A percentile compares a stretch with the other conserved stretches of the same genome.
phyloP scores from a whole-genome alignment of 2,888 invertebrate genomes.

The Prosopocoilus inquinatus region DNA sequence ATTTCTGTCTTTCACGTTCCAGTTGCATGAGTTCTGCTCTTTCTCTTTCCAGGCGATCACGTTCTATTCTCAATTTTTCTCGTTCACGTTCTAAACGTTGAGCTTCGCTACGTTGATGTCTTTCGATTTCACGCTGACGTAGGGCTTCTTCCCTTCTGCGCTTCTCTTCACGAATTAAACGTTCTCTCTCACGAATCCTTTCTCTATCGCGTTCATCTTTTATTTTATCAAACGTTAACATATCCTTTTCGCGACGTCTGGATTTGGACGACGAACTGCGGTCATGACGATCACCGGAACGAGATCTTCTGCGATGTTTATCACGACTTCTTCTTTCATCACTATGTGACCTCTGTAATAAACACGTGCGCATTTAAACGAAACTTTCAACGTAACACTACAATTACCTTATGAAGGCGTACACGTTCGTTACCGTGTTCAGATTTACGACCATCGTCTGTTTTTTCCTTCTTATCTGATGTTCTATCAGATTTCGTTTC shows the following conservation, averaged over 20 bases:
- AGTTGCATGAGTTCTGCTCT: conserved; percentile 80
- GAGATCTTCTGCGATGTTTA: conserved; percentile 22
- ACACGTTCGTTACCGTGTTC: not conserved
- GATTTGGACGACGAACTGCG: conserved; percentile 24
- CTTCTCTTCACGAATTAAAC: conserved; percentile 76
- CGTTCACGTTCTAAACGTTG: conserved; percentile 77
- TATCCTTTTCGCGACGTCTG: conserved; percentile 57
- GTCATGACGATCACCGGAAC: conserved; percentile 41
- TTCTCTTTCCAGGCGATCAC: conserved; percentile 85
- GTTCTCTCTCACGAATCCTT: conserved; percentile 73
- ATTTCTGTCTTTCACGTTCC: conserved; percentile 79
- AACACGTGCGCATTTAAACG: not conserved
- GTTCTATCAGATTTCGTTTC: conserved; percentile 17
- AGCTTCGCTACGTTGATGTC: conserved; percentile 82
- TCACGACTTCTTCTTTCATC: conserved; percentile 34
- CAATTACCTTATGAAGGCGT: not conserved
- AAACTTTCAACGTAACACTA: not conserved
- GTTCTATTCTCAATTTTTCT: conserved; percentile 77
- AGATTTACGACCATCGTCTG: conserved; percentile 13
- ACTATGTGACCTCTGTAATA: conserved; percentile 32
- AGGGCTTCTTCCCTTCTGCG: conserved; percentile 76
- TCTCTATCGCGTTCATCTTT: conserved; percentile 76
- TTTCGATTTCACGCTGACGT: conserved; percentile 75
- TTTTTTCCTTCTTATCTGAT: conserved; percentile 21
- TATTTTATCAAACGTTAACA: conserved; percentile 78